Percentiles rank a stretch among this genome's conserved stretches.
phyloP scores from a whole-genome alignment of 2,797 vertebrate genomes.

The Leptoclinus maculatus region DNA sequence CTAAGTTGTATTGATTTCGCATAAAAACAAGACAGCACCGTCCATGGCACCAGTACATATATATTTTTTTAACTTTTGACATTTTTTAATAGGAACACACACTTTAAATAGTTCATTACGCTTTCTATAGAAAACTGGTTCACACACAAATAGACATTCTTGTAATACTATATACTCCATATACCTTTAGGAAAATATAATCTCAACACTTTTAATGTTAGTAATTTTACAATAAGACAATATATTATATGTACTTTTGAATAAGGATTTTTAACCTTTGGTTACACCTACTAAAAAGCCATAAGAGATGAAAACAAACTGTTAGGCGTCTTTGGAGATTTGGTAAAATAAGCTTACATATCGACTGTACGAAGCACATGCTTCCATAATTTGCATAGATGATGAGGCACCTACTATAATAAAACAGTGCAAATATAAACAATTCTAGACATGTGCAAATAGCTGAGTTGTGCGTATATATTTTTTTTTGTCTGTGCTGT shows the following conservation, averaged over 20 bases:
- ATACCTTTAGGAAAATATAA: constrained; percentile 58
- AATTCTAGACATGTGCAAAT: constrained; percentile 63
- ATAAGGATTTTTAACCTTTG: constrained; percentile 35
- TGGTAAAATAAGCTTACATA: constrained; percentile 23
- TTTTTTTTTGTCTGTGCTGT: constrained; percentile 1
- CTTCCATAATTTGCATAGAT: constrained; percentile 14
- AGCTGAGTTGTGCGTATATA: constrained; percentile 58
- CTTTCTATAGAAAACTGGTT: constrained; percentile 50
- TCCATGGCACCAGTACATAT: not conserved
- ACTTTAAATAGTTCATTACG: constrained; percentile 24
- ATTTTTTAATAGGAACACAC: not conserved
- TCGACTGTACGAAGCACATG: constrained; percentile 28
- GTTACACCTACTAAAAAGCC: constrained; percentile 28
- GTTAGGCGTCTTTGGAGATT: constrained; percentile 17
- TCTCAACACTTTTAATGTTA: constrained; percentile 23
- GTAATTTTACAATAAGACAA: constrained; percentile 33
- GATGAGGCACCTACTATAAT: constrained; percentile 22
- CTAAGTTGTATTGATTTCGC: constrained; percentile 25
- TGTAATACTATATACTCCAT: constrained; percentile 19
- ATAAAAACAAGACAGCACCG: not conserved
- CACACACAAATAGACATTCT: constrained; percentile 46
- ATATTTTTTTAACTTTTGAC: not conserved
- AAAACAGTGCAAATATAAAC: constrained; percentile 57
- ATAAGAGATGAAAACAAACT: constrained; percentile 7
- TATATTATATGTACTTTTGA: not conserved